Conservation (phyloP, 2,113 vertebrate genomes). For the Notarius lentiginosus region DNA sequence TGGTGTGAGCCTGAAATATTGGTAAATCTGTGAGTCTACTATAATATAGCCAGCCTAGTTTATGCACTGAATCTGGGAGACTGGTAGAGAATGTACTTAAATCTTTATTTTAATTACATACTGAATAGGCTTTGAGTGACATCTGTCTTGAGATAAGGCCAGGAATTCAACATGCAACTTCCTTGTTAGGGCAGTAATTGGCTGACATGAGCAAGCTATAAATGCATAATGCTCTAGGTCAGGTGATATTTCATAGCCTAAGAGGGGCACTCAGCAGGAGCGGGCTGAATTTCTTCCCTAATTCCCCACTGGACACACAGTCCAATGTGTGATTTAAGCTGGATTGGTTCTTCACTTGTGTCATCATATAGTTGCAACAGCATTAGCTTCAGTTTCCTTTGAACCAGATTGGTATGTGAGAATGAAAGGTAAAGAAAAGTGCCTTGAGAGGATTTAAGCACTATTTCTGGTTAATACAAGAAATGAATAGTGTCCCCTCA, state of each 20-base stretch:
- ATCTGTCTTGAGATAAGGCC: neutral
- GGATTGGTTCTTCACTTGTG: neutral
- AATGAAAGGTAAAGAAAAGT: neutral
- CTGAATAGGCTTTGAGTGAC: neutral
- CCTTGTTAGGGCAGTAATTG: neutral
- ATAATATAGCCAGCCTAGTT: neutral
- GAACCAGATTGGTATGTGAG: neutral
- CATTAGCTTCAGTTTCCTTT: neutral
- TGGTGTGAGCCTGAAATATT: neutral
- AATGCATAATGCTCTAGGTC: neutral
- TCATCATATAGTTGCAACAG: neutral
- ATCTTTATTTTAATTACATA: neutral
- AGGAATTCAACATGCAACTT: neutral
- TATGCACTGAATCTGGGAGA: neutral
- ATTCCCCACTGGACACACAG: neutral
- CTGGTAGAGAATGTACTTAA: neutral
- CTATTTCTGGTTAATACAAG: neutral
- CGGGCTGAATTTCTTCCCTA: neutral
- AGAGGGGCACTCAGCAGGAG: no score
- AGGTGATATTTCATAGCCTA: neutral
- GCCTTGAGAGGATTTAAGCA: slow-evolving; percentile 3
- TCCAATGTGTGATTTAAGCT: neutral
- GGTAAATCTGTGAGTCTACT: neutral
- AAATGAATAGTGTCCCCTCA: neutral
- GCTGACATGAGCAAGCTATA: neutral